Evolutionary conservation across 37 sponge, comb jelly and placozoan genomes (phyloP).

Genomic region (Oscarella lobularis): DNA sequence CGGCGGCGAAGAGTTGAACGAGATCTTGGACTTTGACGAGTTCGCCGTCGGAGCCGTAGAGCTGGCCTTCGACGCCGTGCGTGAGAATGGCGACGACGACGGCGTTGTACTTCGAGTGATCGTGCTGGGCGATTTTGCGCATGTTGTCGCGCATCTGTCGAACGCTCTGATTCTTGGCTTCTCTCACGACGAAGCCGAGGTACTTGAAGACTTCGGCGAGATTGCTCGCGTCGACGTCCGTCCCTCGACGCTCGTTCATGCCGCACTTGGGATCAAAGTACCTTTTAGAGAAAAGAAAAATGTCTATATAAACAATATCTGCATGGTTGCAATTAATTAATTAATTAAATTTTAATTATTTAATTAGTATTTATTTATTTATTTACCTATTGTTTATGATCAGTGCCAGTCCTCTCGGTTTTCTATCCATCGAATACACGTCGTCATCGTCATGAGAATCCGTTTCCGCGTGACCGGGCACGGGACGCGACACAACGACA

Average conservation of each 20-base stretch:
- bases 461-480: no score
- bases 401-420: constrained; percentile 57
- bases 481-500: no score
- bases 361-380: no score
- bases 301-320: no score
- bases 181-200: constrained; percentile 4
- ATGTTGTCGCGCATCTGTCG: constrained; percentile 3
- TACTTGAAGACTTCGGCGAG: no score
- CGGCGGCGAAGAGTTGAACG: constrained; percentile 3
- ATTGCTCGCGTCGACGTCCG: no score
- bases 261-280: no score
- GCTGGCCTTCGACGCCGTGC: constrained; percentile 51
- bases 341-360: no score
- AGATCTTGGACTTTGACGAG: constrained; percentile 44
- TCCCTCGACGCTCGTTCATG: no score
- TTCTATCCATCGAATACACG: constrained; percentile 38
- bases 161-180: constrained; percentile 1
- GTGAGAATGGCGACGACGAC: constrained; percentile 43
- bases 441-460: neutral
- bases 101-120: constrained; percentile 48
- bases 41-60: constrained; percentile 75
- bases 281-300: no score
- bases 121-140: neutral
- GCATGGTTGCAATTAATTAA: no score
- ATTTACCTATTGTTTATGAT: constrained; percentile 58